Conservation (phyloP, 2,797 vertebrate genomes). For the Argentina silus region DNA sequence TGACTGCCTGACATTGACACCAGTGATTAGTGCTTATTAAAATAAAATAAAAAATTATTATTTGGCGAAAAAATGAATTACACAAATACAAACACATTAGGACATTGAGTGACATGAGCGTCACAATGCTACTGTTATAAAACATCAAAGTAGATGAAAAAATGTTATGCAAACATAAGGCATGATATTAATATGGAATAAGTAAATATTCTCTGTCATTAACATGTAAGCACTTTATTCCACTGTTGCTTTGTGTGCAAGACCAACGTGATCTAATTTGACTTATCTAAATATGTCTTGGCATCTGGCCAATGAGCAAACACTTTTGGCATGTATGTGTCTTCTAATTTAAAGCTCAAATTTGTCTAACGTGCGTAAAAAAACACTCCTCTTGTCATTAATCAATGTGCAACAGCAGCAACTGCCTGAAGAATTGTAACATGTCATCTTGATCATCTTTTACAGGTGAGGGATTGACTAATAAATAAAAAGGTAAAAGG, state of each 20-base stretch:
- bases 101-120: too few relatives aligned
- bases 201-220: conserved; percentile 20
- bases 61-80: too few relatives aligned
- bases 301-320: conserved; percentile 67
- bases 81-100: too few relatives aligned
- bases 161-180: not conserved
- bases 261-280: conserved; percentile 52
- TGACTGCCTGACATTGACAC: conserved; percentile 51
- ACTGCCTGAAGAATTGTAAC: conserved; percentile 64
- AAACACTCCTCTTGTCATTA: conserved; percentile 56
- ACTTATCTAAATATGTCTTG: conserved; percentile 53
- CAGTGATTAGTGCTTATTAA: conserved; percentile 29
- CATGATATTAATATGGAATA: not conserved
- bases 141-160: not conserved
- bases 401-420: conserved; percentile 54
- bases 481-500: conserved; percentile 66
- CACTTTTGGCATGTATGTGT: conserved; percentile 71
- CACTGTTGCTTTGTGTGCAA: conserved; percentile 25
- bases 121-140: too few relatives aligned
- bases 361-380: conserved; percentile 72
- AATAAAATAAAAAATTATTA: not conserved
- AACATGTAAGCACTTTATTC: conserved; percentile 39
- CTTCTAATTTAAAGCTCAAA: conserved; percentile 73
- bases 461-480: conserved; percentile 71
- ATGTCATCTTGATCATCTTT: conserved; percentile 69